Base-by-base conservation (phyloP, 2,113 vertebrate species). In the Potamarius usumacintae region DNA sequence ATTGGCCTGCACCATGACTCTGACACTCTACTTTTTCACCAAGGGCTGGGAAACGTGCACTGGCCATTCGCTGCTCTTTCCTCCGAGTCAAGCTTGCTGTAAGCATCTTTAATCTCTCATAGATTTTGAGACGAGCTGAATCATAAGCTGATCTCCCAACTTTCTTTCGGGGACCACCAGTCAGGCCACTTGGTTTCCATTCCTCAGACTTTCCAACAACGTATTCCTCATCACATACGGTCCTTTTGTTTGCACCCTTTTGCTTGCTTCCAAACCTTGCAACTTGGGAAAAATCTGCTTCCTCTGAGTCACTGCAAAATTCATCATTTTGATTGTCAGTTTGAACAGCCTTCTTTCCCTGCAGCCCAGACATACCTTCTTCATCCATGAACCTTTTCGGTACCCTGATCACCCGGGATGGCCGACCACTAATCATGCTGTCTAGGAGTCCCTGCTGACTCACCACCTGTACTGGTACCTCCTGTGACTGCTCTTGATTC, bases 331-430 rank as follows among this genome's bases (percentile, higher is more conserved):
- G 27, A 42, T 67, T 30, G 34, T 90, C 89, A 25, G 62, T 42
- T 67, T 62, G 83, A 11, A 82, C 63, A 42, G 85, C 88, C 89
- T 93, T 90, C 80, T 93, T 92, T 12, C 90, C 92, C 82, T 78
- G 86, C 9, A 91, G 91, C 0, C 93, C 94, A 42, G 93, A 90
- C 86, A 95, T 93, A 9, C 93, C 89, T 52, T 96, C 95, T 76
- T 96, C 96, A 9, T 98, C 96, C 91, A 97, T 93, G 92, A 98
- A 98, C 88, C 97, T 95, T 86, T 96, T 96, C 5, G 97, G 97
- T 12, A 95, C 92, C 93, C 96, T 97, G 89, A 98, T 98, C 85
- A 97, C 92, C 0, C 97, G 94, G 20, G 97, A 96, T 25, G 97
- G 97, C 34, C 97, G 95, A 50, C 92, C 96, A 2, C 95, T 97